Conservation (phyloP, 2,888 invertebrate genomes). For the Odontothrips loti region DNA sequence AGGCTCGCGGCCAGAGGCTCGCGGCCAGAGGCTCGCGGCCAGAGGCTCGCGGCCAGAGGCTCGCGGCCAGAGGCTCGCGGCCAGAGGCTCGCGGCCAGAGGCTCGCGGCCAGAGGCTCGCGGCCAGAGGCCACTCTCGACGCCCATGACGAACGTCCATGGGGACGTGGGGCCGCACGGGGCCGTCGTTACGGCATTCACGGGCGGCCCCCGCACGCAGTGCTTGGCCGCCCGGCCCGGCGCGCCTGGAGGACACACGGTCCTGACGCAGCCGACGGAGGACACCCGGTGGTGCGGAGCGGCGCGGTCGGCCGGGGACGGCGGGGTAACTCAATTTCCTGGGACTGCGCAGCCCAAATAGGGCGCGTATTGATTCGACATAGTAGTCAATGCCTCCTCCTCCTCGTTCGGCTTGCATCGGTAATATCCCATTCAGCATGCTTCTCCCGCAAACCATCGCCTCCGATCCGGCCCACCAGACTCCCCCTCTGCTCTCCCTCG, state of each 20-base stretch:
- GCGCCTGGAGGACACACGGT: background rate
- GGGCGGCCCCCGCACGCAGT: background rate
- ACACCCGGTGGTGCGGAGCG: background rate
- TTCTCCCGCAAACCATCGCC: background rate
- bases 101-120: too few species aligned
- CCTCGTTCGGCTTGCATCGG: background rate
- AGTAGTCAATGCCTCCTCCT: background rate
- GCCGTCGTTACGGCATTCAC: too few species aligned
- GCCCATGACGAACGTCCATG: too few species aligned
- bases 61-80: too few species aligned
- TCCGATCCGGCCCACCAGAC: background rate
- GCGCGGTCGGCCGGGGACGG: background rate
- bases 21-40: too few species aligned
- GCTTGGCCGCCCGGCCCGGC: background rate
- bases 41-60: too few species aligned
- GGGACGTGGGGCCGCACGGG: too few species aligned
- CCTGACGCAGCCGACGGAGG: background rate
- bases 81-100: too few species aligned
- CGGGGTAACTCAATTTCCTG: slow-evolving; percentile 18
- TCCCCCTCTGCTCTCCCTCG: background rate
- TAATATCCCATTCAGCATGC: background rate
- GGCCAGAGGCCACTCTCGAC: too few species aligned
- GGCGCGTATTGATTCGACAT: slow-evolving; percentile 4
- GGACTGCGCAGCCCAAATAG: background rate
- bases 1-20: too few species aligned